Percentiles rank a stretch among this genome's conserved stretches.
Evolutionary conservation across 1,140 invertebrate species (phyloP).

Genomic region (Trichoplusia ni): DNA sequence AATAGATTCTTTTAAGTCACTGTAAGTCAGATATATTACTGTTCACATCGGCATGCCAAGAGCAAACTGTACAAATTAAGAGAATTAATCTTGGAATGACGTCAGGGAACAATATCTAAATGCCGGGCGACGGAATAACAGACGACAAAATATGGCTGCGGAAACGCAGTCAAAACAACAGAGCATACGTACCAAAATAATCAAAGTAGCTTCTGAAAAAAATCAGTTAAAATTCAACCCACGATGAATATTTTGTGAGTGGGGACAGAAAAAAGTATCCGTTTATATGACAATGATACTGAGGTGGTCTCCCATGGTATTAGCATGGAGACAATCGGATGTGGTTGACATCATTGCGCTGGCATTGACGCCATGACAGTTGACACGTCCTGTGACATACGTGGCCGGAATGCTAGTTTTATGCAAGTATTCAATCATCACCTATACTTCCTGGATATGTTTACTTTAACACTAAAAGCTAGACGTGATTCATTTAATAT

Average conservation of each 20-base stretch:
- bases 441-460: constrained; percentile 20
- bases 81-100: constrained; percentile 5
- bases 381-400: constrained; percentile 64
- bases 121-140: not conserved
- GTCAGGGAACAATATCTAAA: not conserved
- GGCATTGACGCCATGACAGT: constrained; percentile 51
- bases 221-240: constrained; percentile 64
- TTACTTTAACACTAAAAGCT: constrained; percentile 2
- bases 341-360: constrained; percentile 57
- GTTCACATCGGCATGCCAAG: constrained; percentile 3
- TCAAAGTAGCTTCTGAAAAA: constrained; percentile 33
- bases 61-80: constrained; percentile 6
- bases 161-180: not conserved
- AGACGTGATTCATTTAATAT: not conserved
- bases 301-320: constrained; percentile 58
- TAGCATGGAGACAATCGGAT: constrained; percentile 67
- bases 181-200: constrained; percentile 1
- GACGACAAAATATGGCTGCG: not conserved
- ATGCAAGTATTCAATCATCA: constrained; percentile 26
- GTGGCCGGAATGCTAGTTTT: constrained; percentile 49
- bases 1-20: constrained; percentile 7
- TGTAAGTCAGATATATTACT: constrained; percentile 12
- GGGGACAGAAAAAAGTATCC: constrained; percentile 55
- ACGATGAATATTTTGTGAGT: constrained; percentile 57
- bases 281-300: constrained; percentile 45